These are phyloP conservation scores for Mus minutoides DNA, from an alignment of 2,797 vertebrate genomes.

Conservation along the genomic window DNA sequence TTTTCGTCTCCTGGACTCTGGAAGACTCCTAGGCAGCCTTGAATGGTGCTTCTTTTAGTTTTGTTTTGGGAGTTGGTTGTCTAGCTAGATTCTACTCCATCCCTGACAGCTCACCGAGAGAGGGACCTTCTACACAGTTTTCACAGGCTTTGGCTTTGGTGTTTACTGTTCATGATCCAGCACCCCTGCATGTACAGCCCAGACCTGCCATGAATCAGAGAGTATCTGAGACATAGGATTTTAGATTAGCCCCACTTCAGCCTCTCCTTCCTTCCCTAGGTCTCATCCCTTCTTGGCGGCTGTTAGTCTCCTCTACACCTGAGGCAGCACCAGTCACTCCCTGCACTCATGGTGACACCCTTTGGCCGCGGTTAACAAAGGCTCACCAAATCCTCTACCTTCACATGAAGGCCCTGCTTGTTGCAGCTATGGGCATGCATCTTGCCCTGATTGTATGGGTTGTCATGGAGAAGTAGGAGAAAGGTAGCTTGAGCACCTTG, in stretches of 20 bases:
- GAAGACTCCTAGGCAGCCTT: not conserved
- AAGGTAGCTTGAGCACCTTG: not conserved
- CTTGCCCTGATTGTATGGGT: not conserved
- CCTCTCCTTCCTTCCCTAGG: not conserved
- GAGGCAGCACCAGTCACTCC: not conserved
- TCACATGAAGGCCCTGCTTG: not conserved
- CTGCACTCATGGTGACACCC: not conserved
- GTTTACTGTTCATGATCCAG: not conserved
- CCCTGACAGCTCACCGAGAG: not conserved
- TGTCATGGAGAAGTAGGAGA: not conserved
- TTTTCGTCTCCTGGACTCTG: not conserved
- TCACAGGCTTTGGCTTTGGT: rapidly evolving
- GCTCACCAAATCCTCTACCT: not conserved
- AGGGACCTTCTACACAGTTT: not conserved
- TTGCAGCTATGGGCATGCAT: too few relatives aligned
- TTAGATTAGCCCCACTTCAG: rapidly evolving
- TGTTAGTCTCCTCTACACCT: not conserved
- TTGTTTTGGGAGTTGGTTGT: rapidly evolving
- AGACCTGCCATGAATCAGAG: rapidly evolving
- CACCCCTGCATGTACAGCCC: not conserved
- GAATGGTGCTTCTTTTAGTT: not conserved
- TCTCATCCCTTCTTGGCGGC: rapidly evolving
- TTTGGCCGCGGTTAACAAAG: rapidly evolving
- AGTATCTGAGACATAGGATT: not conserved
- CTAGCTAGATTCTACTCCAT: rapidly evolving